Conservation (phyloP, 92 coral and sea anemone genomes). For the Porites rus region DNA sequence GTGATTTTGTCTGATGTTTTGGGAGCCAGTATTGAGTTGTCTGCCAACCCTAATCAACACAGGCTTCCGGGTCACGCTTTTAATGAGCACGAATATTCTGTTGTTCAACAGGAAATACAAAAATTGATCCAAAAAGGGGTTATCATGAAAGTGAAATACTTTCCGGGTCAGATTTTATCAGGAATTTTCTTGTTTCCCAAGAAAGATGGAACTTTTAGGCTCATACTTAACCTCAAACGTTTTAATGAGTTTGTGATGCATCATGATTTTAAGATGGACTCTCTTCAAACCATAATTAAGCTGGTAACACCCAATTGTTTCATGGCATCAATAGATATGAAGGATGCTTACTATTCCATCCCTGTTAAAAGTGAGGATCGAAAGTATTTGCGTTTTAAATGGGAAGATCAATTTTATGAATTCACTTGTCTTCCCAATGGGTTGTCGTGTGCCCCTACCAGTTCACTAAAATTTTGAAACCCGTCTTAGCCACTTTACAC, state of each 20-base stretch:
- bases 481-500: constrained; percentile 22
- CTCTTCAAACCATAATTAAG: constrained; percentile 29
- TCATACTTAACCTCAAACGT: constrained; percentile 55
- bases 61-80: constrained; percentile 12
- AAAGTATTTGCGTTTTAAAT: constrained; percentile 9
- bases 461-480: constrained; percentile 41
- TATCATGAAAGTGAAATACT: constrained; percentile 4
- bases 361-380: constrained; percentile 3
- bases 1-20: constrained; percentile 28
- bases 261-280: constrained; percentile 69
- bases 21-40: constrained; percentile 40
- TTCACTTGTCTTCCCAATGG: constrained; percentile 64
- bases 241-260: constrained; percentile 51
- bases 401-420: constrained; percentile 28
- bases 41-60: constrained; percentile 18
- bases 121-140: constrained; percentile 40
- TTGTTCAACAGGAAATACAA: constrained; percentile 33
- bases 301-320: constrained; percentile 56
- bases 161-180: constrained; percentile 45
- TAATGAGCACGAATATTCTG: background rate
- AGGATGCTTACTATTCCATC: constrained; percentile 51
- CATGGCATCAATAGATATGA: constrained; percentile 61
- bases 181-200: constrained; percentile 31
- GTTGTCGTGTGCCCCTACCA: constrained; percentile 45
- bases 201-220: constrained; percentile 21